Evolutionary conservation across 2,888 invertebrate genomes (phyloP).

Genomic region (Polia nebulosa): DNA sequence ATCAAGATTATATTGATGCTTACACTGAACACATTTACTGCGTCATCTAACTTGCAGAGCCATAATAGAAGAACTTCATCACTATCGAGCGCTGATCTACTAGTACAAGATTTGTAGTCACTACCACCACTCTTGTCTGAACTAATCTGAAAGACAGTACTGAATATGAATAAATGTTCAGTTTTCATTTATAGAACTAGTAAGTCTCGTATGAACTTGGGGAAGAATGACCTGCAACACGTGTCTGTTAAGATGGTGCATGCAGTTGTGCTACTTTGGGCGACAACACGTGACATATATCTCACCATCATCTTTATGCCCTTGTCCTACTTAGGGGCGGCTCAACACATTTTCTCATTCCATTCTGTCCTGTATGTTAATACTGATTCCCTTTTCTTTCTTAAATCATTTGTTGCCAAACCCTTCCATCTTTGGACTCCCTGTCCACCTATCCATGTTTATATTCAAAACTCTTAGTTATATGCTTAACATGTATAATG

Average conservation of each 20-base stretch:
- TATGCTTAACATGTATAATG: too few relatives aligned
- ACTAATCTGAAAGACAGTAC: constrained; percentile 37
- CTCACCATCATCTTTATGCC: background rate
- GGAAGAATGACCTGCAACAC: background rate
- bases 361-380: too few relatives aligned
- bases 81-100: constrained; percentile 26
- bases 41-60: constrained; percentile 69
- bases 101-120: constrained; percentile 23
- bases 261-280: background rate
- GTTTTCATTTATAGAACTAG: background rate
- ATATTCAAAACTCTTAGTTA: too few relatives aligned
- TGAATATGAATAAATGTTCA: background rate
- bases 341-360: background rate
- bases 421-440: too few relatives aligned
- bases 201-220: background rate
- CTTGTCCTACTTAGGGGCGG: background rate
- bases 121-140: constrained; percentile 22
- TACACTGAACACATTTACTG: constrained; percentile 62
- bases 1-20: background rate
- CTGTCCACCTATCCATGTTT: too few relatives aligned
- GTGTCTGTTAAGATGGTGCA: background rate
- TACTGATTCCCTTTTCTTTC: too few relatives aligned
- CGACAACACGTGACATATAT: background rate
- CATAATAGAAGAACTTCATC: constrained; percentile 69
- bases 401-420: too few relatives aligned